Evolutionary conservation across 2,888 invertebrate genomes (phyloP), one percentile per base, ranked within the genome.

Genomic region (Halocaridina rubra): DNA sequence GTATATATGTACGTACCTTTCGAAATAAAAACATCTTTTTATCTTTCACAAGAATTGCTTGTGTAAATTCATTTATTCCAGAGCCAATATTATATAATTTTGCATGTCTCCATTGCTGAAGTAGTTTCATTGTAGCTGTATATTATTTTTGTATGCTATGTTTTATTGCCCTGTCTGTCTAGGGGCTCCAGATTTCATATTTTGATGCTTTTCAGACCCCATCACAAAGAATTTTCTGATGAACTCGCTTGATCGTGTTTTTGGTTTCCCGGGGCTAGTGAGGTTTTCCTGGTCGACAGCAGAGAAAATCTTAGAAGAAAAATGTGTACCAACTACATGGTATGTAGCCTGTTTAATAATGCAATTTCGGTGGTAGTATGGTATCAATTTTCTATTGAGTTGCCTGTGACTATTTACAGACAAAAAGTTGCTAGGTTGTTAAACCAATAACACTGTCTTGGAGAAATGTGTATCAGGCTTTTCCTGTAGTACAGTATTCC

Each of bases 241-340:
- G 0, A 93, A 95, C 10, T 93, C 95, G 90, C 93, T 96, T 84
- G 97, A 99, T 91, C 93, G 94, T 29, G 94, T 99, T 0, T 99
- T 99, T 92, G 99, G 99, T 0, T 99, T 95, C 91, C 97, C 98
- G 0, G 94, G 95, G 78, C 92, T 99, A 22, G 98, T 99, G 0
- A 92, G 99, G 86, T 98, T 99, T 91, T 98, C 98, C 91, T 99
- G 99, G 99, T 97, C 98, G 0, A 99, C 99, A 0, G 96, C 98
- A 0, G 94, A 94, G 86, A 93, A 94, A 69, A 94, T 96, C 89
- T 91, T 99, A 16, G 93, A 96, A 88, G 94, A 94, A 4, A 93
- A 94, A 87, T 91, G 91, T 76, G 96, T 88, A 29, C 71, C 80
- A 13, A 78, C 86, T 2, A 46, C 72, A 27, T 88, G 88, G 88